Percentiles rank a stretch among this genome's conserved stretches.
phyloP scores from a whole-genome alignment of 1,140 invertebrate genomes.

The Microplitis demolitor region DNA sequence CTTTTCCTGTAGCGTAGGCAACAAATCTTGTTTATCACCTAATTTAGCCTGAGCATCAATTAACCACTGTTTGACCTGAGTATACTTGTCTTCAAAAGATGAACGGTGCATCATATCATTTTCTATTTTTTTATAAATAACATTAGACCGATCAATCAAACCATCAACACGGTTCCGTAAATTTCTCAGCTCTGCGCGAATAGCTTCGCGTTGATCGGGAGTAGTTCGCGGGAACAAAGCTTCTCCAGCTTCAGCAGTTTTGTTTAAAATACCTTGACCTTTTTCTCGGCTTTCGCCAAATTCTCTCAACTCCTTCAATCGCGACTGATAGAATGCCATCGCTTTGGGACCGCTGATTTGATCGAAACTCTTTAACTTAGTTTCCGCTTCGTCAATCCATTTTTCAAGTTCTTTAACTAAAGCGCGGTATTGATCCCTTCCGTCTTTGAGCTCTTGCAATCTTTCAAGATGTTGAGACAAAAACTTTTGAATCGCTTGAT shows the following conservation, averaged over 20 bases:
- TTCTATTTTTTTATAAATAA: slow-evolving; percentile 84
- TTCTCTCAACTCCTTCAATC: slow-evolving; percentile 76
- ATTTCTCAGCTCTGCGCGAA: slow-evolving; percentile 80
- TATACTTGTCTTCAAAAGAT: slow-evolving; percentile 88
- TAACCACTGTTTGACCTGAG: slow-evolving; percentile 82
- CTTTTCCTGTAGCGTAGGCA: slow-evolving; percentile 81
- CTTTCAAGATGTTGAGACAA: slow-evolving; percentile 71
- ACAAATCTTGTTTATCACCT: slow-evolving; percentile 69
- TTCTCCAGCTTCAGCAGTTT: slow-evolving; percentile 84
- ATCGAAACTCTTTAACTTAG: slow-evolving; percentile 72
- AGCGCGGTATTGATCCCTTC: slow-evolving; percentile 70
- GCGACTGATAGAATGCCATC: slow-evolving; percentile 70
- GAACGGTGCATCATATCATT: slow-evolving; percentile 84
- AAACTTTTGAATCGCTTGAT: slow-evolving; percentile 77
- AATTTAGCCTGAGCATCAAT: slow-evolving; percentile 74
- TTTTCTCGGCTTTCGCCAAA: slow-evolving; percentile 77
- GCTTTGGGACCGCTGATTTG: slow-evolving; percentile 68
- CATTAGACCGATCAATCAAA: slow-evolving; percentile 82
- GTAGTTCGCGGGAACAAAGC: slow-evolving; percentile 84
- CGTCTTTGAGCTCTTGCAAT: slow-evolving; percentile 70
- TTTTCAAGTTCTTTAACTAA: slow-evolving; percentile 74
- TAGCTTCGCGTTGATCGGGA: slow-evolving; percentile 81
- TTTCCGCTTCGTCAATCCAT: slow-evolving; percentile 79
- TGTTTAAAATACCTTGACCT: slow-evolving; percentile 78
- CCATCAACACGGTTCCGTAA: slow-evolving; percentile 84